Percentiles rank a stretch among this genome's conserved stretches.
Conservation (phyloP, 2,113 vertebrate genomes). For the Crotalus horridus region DNA sequence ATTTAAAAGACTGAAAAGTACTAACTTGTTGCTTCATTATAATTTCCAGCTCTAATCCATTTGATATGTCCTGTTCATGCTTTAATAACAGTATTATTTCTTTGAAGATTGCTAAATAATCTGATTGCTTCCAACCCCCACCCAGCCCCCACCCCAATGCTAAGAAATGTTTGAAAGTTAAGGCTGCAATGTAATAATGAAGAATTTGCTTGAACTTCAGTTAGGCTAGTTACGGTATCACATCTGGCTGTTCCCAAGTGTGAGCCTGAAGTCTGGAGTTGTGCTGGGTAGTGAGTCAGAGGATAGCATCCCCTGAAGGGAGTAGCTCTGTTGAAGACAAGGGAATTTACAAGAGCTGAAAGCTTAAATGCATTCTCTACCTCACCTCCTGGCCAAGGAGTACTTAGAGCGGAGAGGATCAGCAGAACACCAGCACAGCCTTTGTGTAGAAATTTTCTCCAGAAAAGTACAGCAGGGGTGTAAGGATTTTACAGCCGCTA, state of each 20-base stretch:
- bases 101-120: not conserved
- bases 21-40: not conserved
- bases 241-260: slow-evolving; percentile 80
- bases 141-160: not conserved
- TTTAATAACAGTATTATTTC: not conserved
- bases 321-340: slow-evolving; percentile 51
- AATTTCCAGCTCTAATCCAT: not conserved
- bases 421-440: not conserved
- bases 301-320: slow-evolving; percentile 55
- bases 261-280: slow-evolving; percentile 76
- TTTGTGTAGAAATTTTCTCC: slow-evolving; percentile 17
- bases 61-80: not conserved
- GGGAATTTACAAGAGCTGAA: slow-evolving; percentile 35
- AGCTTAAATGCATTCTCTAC: not conserved
- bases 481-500: slow-evolving; percentile 16
- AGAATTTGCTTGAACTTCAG: slow-evolving; percentile 75
- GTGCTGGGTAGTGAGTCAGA: slow-evolving; percentile 64
- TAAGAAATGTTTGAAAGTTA: not conserved
- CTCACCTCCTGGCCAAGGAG: not conserved
- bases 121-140: not conserved
- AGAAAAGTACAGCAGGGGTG: not conserved
- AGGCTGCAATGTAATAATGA: slow-evolving; percentile 26
- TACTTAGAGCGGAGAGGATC: not conserved
- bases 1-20: not conserved
- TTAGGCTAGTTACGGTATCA: slow-evolving; percentile 83